Conservation (phyloP, 2,113 vertebrate genomes). For the Dolichallabes microphthalmus region DNA sequence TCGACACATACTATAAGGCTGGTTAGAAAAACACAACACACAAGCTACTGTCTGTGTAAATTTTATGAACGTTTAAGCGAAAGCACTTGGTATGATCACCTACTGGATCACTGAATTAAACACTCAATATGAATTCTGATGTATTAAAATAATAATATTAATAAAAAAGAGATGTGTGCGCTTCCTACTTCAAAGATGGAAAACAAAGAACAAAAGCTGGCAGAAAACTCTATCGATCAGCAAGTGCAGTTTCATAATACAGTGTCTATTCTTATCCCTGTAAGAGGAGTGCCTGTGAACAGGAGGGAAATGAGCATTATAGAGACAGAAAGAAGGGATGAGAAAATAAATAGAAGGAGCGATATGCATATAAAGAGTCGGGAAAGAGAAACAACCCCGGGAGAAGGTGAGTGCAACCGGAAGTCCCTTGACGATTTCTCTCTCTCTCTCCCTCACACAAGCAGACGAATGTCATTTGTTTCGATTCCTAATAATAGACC, state of each 20-base stretch:
- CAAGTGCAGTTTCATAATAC: conserved; percentile 37
- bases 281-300: conserved; percentile 39
- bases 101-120: neutral
- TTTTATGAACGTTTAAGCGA: neutral
- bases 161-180: neutral
- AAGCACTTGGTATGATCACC: neutral
- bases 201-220: conserved; percentile 34
- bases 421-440: conserved; percentile 29
- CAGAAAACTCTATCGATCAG: conserved; percentile 50
- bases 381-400: conserved; percentile 31
- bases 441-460: conserved; percentile 8
- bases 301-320: conserved; percentile 17
- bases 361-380: neutral
- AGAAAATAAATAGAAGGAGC: neutral
- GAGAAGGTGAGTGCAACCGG: conserved; percentile 20
- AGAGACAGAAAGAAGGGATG: neutral
- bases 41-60: neutral
- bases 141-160: neutral
- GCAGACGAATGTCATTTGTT: conserved; percentile 18
- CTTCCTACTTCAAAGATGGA: conserved; percentile 19
- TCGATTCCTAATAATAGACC: conserved; percentile 27
- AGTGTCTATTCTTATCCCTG: conserved; percentile 48
- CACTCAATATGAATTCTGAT: neutral
- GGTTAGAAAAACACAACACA: neutral
- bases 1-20: neutral